These are phyloP conservation scores for Notamacropus eugenii DNA, from an alignment of 2,797 vertebrate species.

Conservation along the genomic window DNA sequence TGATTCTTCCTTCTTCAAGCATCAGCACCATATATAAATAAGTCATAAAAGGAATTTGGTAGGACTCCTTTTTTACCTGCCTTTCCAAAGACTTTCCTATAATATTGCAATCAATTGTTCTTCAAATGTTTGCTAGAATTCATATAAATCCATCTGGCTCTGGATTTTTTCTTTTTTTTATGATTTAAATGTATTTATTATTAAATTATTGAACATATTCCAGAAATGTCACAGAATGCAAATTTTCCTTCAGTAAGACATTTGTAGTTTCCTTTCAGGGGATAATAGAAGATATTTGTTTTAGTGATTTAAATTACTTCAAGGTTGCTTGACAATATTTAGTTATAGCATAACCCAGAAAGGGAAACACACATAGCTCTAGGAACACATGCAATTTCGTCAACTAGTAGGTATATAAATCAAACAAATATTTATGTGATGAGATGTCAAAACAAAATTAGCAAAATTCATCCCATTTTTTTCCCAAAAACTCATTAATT, in stretches of 20 bases:
- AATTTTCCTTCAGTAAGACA: constrained; percentile 70
- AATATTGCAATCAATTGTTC: no score
- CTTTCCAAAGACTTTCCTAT: no score
- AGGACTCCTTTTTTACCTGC: no score
- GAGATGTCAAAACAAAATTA: constrained; percentile 72
- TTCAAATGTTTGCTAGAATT: no score
- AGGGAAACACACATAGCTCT: constrained; percentile 68
- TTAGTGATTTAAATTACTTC: constrained; percentile 70
- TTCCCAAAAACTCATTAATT: constrained; percentile 11
- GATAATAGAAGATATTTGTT: constrained; percentile 63
- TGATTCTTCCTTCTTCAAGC: no score
- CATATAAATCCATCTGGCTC: no score
- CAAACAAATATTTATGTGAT: constrained; percentile 71
- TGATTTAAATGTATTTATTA: constrained; percentile 60
- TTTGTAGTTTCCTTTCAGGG: constrained; percentile 56
- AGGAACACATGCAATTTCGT: constrained; percentile 69
- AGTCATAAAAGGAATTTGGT: no score
- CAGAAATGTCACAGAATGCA: constrained; percentile 60
- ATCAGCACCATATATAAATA: no score
- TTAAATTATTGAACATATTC: constrained; percentile 56
- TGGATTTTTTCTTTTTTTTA: background rate
- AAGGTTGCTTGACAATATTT: constrained; percentile 62
- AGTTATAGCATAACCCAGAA: constrained; percentile 44
- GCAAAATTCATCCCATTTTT: constrained; percentile 60
- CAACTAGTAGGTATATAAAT: constrained; percentile 59